phyloP scores from a whole-genome alignment of 2,797 vertebrate genomes.

The Corythornis leucogaster region DNA sequence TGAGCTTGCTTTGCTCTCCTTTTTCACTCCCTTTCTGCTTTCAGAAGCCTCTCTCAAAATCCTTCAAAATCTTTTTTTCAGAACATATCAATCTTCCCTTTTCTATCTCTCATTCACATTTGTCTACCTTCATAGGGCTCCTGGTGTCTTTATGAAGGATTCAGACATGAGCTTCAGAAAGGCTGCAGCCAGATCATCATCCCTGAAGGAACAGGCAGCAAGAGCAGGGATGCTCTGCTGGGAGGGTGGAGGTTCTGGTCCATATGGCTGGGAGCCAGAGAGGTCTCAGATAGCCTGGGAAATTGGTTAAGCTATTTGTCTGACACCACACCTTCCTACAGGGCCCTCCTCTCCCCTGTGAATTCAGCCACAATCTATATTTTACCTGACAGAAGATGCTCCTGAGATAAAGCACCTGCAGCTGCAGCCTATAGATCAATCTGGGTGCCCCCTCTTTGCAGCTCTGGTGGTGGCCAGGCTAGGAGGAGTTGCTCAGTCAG shows the following conservation, averaged over 20 bases:
- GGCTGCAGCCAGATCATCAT: not conserved
- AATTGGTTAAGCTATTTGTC: not conserved
- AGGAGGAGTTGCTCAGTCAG: not conserved
- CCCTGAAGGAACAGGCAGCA: not conserved
- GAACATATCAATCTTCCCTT: not conserved
- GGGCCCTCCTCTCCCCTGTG: fast-evolving
- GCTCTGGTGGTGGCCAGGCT: not conserved
- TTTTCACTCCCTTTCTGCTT: not conserved
- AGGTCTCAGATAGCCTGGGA: not conserved
- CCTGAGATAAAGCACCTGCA: not conserved
- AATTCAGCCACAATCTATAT: not conserved
- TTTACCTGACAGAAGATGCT: not conserved
- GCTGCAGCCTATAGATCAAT: not conserved
- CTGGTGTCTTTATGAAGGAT: not conserved
- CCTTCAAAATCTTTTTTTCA: not conserved
- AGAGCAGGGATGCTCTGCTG: not conserved
- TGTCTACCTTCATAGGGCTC: not conserved
- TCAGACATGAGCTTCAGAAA: not conserved
- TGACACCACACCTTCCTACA: not conserved
- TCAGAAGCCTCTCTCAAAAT: not conserved
- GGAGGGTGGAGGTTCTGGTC: not conserved
- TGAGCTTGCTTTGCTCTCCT: not conserved
- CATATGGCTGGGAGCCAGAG: not conserved
- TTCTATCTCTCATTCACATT: not conserved
- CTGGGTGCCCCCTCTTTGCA: not conserved